Evolutionary conservation across 2,888 invertebrate genomes (phyloP).

Genomic region (Diplolepis rosae): DNA sequence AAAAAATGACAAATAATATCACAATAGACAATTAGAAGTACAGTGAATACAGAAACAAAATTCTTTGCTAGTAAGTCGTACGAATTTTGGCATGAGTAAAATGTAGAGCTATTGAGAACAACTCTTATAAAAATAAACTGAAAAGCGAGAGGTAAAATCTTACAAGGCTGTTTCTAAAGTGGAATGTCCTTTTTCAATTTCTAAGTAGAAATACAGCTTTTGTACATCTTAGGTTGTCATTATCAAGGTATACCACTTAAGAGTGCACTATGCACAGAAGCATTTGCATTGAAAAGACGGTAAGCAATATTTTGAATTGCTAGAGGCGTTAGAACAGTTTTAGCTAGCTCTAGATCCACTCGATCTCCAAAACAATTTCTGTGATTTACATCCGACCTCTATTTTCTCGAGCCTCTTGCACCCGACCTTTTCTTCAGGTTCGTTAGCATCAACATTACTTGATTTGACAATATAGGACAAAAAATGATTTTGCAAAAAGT

Average conservation of each 20-base stretch:
- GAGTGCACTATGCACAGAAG: background rate
- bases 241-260: background rate
- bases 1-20: too few relatives aligned
- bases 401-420: slow-evolving; percentile 44
- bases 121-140: background rate
- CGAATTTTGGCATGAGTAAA: background rate
- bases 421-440: background rate
- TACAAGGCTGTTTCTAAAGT: background rate
- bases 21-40: too few relatives aligned
- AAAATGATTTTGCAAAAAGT: too few relatives aligned
- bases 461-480: too few relatives aligned
- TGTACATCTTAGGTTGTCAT: background rate
- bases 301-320: slow-evolving; percentile 2
- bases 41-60: too few relatives aligned
- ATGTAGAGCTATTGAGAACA: background rate
- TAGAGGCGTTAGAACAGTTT: slow-evolving; percentile 7
- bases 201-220: background rate
- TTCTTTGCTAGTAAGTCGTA: too few relatives aligned
- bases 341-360: slow-evolving; percentile 15
- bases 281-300: slow-evolving; percentile 3
- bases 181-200: background rate
- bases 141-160: background rate
- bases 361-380: slow-evolving; percentile 24
- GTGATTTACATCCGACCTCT: slow-evolving; percentile 58
- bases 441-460: background rate